Conservation (phyloP, 2,113 vertebrate species). For the Bubo blakistoni region DNA sequence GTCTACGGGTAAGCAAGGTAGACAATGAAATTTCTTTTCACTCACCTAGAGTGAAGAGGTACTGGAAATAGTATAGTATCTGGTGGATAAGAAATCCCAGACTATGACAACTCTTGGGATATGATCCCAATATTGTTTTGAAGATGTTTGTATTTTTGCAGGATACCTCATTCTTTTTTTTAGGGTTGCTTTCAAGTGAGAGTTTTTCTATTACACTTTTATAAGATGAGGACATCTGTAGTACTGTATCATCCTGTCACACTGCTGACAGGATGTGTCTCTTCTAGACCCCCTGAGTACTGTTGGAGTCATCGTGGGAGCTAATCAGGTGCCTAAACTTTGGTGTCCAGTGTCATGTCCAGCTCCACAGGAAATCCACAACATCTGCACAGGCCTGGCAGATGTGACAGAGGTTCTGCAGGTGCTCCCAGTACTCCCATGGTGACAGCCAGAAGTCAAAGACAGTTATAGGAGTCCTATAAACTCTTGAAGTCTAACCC, state of each 20-base stretch:
- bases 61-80: background rate
- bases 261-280: background rate
- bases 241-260: background rate
- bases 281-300: background rate
- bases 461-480: background rate
- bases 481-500: background rate
- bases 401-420: background rate
- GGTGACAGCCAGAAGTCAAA: background rate
- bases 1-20: background rate
- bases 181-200: background rate
- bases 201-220: background rate
- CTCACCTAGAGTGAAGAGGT: rapidly evolving
- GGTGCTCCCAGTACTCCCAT: background rate
- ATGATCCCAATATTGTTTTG: background rate
- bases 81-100: background rate
- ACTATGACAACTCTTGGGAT: background rate
- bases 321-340: background rate
- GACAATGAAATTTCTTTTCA: background rate
- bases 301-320: background rate
- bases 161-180: background rate
- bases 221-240: background rate
- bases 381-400: background rate
- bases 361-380: background rate
- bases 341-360: background rate
- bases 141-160: background rate